phyloP scores from a whole-genome alignment of 2,888 invertebrate species.

The Thyatira batis region DNA sequence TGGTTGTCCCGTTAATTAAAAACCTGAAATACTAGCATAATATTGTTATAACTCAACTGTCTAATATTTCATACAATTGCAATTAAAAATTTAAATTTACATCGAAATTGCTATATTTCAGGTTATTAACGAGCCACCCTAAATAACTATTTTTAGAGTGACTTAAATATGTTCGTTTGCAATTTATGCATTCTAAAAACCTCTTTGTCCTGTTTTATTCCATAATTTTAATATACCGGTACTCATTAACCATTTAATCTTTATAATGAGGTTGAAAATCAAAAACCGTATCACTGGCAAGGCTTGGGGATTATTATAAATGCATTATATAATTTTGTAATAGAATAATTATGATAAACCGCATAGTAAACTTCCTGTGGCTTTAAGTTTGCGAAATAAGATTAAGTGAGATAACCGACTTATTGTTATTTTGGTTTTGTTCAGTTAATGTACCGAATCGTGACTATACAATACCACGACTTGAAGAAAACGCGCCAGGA shows the following conservation, averaged over 20 bases:
- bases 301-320: neutral
- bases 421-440: neutral
- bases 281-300: neutral
- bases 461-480: neutral
- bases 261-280: neutral
- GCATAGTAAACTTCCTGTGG: neutral
- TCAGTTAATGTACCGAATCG: neutral
- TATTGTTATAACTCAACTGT: neutral
- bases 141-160: neutral
- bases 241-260: too few relatives aligned
- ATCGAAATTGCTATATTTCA: neutral
- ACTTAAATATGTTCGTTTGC: neutral
- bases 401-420: neutral
- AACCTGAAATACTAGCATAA: neutral
- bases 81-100: neutral
- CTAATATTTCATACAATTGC: neutral
- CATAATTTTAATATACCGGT: too few relatives aligned
- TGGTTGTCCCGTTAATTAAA: neutral
- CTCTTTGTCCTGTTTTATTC: too few relatives aligned
- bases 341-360: neutral
- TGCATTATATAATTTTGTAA: neutral
- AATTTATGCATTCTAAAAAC: neutral
- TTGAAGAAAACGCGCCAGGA: constrained; percentile 12
- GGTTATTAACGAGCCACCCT: neutral
- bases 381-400: neutral